A percentile compares a stretch with the other conserved stretches of the same genome.
Conservation (phyloP, 2,797 vertebrate genomes). For the Fratercula arctica region DNA sequence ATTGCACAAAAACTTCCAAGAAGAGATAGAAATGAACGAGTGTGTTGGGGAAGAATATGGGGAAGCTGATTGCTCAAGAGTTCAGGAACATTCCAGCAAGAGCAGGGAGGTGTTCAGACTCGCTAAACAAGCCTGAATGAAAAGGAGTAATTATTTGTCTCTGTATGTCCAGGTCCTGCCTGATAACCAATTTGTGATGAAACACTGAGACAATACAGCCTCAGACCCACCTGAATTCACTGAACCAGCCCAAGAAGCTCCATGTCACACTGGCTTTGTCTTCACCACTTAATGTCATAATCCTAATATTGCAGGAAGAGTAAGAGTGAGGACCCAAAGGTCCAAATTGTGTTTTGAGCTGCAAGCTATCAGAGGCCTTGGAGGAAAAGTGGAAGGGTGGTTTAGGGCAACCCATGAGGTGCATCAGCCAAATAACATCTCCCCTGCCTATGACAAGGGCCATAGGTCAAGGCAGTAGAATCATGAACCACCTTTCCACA, state of each 20-base stretch:
- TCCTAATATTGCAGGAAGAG: background rate
- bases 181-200: background rate
- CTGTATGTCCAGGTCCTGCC: background rate
- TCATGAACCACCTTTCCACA: background rate
- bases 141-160: background rate
- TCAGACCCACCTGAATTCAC: background rate
- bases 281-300: fast-evolving
- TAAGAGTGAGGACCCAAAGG: background rate
- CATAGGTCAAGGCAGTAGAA: no score
- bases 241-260: background rate
- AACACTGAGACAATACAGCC: background rate
- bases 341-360: background rate
- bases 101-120: background rate
- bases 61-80: background rate
- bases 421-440: background rate
- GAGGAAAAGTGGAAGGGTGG: background rate
- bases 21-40: background rate
- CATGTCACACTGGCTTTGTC: background rate
- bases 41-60: fast-evolving
- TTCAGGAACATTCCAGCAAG: background rate
- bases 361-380: background rate
- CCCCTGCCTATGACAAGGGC: background rate
- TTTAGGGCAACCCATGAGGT: background rate
- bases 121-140: background rate
- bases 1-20: conserved; percentile 3